Conservation (phyloP, 1,140 invertebrate genomes). For the Melanaphis sacchari region DNA sequence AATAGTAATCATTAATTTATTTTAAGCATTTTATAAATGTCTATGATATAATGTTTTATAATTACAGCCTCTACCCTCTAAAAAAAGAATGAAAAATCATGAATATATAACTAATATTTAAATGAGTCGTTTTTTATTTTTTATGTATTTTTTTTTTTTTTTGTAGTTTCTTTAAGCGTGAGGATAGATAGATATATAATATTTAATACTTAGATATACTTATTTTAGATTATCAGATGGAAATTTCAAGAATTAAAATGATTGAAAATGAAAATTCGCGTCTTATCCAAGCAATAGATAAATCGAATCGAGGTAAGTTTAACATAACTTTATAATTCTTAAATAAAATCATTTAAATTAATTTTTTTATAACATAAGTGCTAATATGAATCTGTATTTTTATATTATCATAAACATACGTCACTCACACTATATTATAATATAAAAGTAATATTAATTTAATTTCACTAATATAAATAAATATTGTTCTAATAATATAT, state of each 20-base stretch:
- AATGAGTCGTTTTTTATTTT: not conserved
- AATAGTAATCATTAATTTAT: too few species aligned
- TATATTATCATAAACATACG: not conserved
- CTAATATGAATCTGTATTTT: not conserved
- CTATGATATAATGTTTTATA: not conserved
- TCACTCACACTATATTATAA: not conserved
- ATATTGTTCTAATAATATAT: not conserved
- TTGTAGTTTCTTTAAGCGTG: not conserved
- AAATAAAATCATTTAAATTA: not conserved
- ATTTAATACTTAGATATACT: not conserved
- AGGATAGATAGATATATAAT: not conserved
- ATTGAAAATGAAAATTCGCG: slow-evolving; percentile 38
- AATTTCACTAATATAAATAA: not conserved
- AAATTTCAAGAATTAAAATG: slow-evolving; percentile 42
- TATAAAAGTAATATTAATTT: not conserved
- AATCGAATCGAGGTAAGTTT: not conserved
- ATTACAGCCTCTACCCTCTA: not conserved
- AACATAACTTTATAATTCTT: not conserved
- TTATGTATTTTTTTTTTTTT: not conserved
- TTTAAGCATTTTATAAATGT: too few species aligned
- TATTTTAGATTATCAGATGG: slow-evolving; percentile 40
- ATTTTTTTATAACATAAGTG: not conserved
- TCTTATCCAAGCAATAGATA: slow-evolving; percentile 11
- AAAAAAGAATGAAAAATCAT: not conserved
- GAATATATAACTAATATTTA: not conserved